Evolutionary conservation across 2,888 invertebrate species (phyloP), one percentile per base, ranked within the genome.

Genomic region (Vesta saturnalis): DNA sequence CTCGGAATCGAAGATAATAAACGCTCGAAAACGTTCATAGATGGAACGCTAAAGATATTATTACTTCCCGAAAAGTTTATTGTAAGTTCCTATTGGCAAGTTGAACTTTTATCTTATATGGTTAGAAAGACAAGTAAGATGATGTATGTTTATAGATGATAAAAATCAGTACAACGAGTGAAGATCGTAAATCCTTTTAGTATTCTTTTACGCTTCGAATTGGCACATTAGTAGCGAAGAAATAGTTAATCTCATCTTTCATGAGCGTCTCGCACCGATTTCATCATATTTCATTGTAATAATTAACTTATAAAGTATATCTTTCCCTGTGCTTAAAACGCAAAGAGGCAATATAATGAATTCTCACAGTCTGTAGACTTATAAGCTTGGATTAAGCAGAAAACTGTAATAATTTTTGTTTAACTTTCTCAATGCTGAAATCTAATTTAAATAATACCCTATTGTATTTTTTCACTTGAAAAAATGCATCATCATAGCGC

Each of bases 251-350:
- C 60, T 67, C 43, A 43, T 59, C 60, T 67, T 69, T 61, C 60
- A 62, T 43, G 54, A 61, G 30, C 69, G 60, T 60, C 61, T 61
- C 58, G 64, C 61, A 57, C 58, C 64, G 72, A 74, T 71, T 73
- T 72, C 74, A 72, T 71, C 74, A 70, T 76, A 74, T 76, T 74
- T 76, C 74, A 76, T 73, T 73, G 73, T 72, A 69, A 74, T 76
- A 74, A 76, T 76, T 76, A 76, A 76, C 74, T 73, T 74, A 74
- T 72, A 73, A 72, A 73, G 70, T 71, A 72, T 74, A 74, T 71
- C 71, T 73, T 69, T 54, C 69, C 66, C 60, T 69, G 59, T 67
- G 69, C 71, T 71, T 63, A 67, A 52, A 62, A 69, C 64, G 65
- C 63, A 60, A 61, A 67, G 59, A 63, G 63, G 69, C 57, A 64